Evolutionary conservation across 2,888 invertebrate species (phyloP), one percentile per base, ranked within the genome.

Genomic region (Nymphalis c-album): DNA sequence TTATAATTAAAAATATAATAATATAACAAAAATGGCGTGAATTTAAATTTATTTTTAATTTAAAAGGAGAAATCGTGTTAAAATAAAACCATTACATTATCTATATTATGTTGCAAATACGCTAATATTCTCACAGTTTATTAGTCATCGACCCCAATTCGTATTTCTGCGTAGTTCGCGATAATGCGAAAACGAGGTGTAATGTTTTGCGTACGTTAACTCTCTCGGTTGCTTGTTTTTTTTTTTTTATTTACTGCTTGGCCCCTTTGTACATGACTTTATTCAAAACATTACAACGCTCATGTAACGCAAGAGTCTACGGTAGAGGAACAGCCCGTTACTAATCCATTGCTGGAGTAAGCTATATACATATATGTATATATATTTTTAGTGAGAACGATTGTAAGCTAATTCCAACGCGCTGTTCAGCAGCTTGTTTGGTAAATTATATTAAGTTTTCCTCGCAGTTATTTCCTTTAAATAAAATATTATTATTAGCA

Each of bases 141-240:
- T 74, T 71, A 74, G 70, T 74, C 73, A 70, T 67, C 72, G 71
- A 62, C 71, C 74, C 70, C 70, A 70, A 74, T 74, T 62, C 65
- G 66, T 57, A 60, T 57, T 67, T 64, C 61, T 45, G 26, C 55
- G 59, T 64, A 68, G 17, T 59, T 45, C 46, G 64, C 67, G 67
- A 70, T 70, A 70, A 70, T 67, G 58, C 63, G 50, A 61, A 64
- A 62, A 64, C 59, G 64, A 51, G 61, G 62, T 63, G 18, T 17
- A 46, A 22, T 53, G 58, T 67, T 63, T 70, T 67, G 57, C 60
- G 63, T 63, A 63, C 63, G 60, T 60, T 31, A 26, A 58, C 65
- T 26, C 40, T 13, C 57, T 50, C 48, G 48, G 26, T 58, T 20
- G 22, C 22, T 16, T 51, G 40, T 57, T 67, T 66, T 61, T 66